phyloP scores from a whole-genome alignment of 2,113 vertebrate species.

The Geococcyx californianus region DNA sequence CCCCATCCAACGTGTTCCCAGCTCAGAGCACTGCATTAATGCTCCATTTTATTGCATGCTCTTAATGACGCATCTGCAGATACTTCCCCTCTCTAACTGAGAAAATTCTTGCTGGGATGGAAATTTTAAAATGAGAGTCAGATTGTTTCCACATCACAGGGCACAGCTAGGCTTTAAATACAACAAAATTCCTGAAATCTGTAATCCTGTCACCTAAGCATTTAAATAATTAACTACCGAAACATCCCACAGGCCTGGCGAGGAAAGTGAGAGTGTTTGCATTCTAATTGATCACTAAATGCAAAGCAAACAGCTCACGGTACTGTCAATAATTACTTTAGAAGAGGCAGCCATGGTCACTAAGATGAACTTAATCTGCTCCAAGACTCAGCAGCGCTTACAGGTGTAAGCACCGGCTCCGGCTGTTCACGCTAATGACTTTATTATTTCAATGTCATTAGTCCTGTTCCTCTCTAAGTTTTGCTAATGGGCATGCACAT shows the following conservation, averaged over 20 bases:
- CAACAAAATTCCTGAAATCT: slow-evolving; percentile 8
- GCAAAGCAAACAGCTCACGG: slow-evolving; percentile 51
- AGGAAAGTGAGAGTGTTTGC: slow-evolving; percentile 56
- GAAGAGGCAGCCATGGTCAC: slow-evolving; percentile 14
- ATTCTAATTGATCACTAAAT: slow-evolving; percentile 45
- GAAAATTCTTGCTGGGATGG: slow-evolving; percentile 61
- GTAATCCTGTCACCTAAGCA: slow-evolving; percentile 43
- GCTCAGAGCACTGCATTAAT: slow-evolving; percentile 12
- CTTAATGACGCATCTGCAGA: slow-evolving; percentile 68
- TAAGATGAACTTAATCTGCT: slow-evolving; percentile 55
- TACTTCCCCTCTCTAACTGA: slow-evolving; percentile 28
- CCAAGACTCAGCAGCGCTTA: slow-evolving; percentile 22
- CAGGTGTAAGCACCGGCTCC: slow-evolving; percentile 46
- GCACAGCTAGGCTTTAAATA: slow-evolving; percentile 53
- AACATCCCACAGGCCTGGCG: slow-evolving; percentile 24
- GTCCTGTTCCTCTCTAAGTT: slow-evolving; percentile 58
- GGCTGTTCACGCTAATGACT: slow-evolving; percentile 72
- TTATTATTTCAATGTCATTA: slow-evolving; percentile 73
- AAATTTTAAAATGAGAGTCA: slow-evolving; percentile 42
- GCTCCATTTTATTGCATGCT: slow-evolving; percentile 5
- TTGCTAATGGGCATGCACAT: slow-evolving; percentile 66
- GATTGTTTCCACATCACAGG: slow-evolving; percentile 55
- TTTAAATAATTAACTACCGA: slow-evolving; percentile 68
- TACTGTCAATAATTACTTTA: slow-evolving; percentile 66
- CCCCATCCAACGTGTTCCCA: background rate